A percentile compares a stretch with the other conserved stretches of the same genome.
Conservation (phyloP, 2,113 vertebrate genomes). For the Pygoscelis antarcticus region DNA sequence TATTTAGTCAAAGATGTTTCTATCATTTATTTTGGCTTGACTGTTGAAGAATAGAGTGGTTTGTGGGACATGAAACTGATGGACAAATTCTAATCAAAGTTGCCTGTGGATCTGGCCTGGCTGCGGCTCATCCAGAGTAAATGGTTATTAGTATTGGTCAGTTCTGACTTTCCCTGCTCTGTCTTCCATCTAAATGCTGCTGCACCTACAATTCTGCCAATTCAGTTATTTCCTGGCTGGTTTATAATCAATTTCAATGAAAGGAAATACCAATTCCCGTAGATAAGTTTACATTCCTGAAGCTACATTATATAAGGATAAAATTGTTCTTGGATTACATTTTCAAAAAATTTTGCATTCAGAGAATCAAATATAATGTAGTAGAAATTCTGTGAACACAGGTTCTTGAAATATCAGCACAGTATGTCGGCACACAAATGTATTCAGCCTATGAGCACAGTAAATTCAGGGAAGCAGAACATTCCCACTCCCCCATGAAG, state of each 20-base stretch:
- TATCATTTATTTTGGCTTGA: background rate
- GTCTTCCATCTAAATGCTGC: background rate
- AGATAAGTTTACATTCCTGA: background rate
- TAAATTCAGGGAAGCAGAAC: background rate
- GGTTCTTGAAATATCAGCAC: background rate
- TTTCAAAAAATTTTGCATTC: background rate
- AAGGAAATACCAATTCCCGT: background rate
- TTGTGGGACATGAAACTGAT: background rate
- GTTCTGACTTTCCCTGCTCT: background rate
- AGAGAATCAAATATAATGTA: background rate
- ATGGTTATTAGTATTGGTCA: background rate
- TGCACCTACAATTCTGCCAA: background rate
- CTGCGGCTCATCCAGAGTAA: background rate
- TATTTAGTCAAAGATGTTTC: background rate
- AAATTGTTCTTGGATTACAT: background rate
- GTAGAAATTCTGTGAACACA: background rate
- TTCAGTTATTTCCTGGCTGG: background rate
- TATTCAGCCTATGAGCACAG: background rate
- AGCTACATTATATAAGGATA: background rate
- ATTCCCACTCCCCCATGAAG: background rate
- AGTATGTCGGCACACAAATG: background rate
- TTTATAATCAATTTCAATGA: background rate
- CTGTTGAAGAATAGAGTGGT: background rate
- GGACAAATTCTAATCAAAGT: background rate
- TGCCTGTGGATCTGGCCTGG: background rate